phyloP scores from a whole-genome alignment of 2,797 vertebrate genomes.

The Ciconia nigra region DNA sequence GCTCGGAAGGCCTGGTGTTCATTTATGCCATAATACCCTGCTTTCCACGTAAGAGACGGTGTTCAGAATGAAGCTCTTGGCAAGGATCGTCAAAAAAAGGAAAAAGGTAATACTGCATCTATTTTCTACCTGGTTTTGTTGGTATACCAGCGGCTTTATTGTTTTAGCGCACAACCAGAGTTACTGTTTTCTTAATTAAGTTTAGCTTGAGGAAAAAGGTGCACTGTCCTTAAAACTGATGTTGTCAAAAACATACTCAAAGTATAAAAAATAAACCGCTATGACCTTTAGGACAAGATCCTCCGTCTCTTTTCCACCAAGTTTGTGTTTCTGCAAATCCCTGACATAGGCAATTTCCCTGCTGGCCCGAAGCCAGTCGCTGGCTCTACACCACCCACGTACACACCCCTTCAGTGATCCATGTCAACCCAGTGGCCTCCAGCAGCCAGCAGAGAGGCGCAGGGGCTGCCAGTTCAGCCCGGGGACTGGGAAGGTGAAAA shows the following conservation, averaged over 20 bases:
- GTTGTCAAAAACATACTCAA: not conserved
- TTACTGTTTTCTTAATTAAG: not conserved
- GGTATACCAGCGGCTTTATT: not conserved
- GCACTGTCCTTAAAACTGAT: not conserved
- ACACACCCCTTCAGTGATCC: conserved; percentile 22
- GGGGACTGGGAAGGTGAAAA: not conserved
- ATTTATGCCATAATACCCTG: not conserved
- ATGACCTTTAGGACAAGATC: conserved; percentile 17
- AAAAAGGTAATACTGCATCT: not conserved
- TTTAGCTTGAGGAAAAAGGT: not conserved
- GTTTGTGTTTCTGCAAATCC: conserved; percentile 22
- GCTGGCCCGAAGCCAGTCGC: not conserved
- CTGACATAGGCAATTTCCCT: conserved; percentile 39
- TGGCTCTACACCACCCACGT: conserved; percentile 7
- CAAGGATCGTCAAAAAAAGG: not conserved
- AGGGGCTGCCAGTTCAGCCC: not conserved
- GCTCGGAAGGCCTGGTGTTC: not conserved
- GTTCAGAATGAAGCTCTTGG: not conserved
- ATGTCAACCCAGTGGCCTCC: not conserved
- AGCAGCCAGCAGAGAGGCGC: not conserved
- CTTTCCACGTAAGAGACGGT: not conserved
- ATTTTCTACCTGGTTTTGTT: not conserved
- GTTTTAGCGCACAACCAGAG: not conserved
- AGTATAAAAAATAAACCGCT: not conserved
- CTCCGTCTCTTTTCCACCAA: not conserved